Conservation (phyloP, 2,888 invertebrate genomes). For the Chironomus riparius region DNA sequence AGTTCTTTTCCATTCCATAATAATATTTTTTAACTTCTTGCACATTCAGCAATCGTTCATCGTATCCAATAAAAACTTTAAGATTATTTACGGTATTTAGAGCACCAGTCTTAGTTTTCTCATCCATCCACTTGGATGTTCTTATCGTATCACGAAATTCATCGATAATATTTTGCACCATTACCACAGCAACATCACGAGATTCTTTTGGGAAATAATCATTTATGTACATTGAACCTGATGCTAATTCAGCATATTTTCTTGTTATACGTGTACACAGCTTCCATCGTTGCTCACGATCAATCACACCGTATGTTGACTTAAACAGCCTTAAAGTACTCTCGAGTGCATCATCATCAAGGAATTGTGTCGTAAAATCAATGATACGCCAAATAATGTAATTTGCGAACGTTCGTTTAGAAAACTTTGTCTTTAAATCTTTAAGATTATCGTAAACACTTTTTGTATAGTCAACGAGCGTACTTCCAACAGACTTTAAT, state of each 20-base stretch:
- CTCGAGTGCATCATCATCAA: neutral
- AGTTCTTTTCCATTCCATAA: slow-evolving; percentile 27
- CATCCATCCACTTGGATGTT: slow-evolving; percentile 81
- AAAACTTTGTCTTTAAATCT: slow-evolving; percentile 33
- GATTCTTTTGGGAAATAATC: slow-evolving; percentile 47
- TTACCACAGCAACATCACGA: slow-evolving; percentile 46
- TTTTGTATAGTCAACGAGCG: neutral
- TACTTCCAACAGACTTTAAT: neutral
- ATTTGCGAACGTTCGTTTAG: slow-evolving; percentile 43
- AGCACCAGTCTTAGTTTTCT: slow-evolving; percentile 58
- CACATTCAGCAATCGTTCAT: slow-evolving; percentile 70
- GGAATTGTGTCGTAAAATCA: slow-evolving; percentile 36
- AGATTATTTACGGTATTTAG: slow-evolving; percentile 52
- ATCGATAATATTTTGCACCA: slow-evolving; percentile 49
- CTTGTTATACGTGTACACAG: slow-evolving; percentile 9
- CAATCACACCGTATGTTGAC: neutral
- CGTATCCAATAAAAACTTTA: slow-evolving; percentile 77
- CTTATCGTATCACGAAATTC: slow-evolving; percentile 67
- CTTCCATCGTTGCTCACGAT: neutral
- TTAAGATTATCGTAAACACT: slow-evolving; percentile 53
- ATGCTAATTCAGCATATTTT: neutral
- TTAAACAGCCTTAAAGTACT: neutral
- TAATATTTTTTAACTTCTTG: slow-evolving; percentile 66
- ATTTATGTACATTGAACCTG: slow-evolving; percentile 40
- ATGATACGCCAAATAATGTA: slow-evolving; percentile 80